Conservation (phyloP, 2,888 invertebrate genomes). For the Drosophila leonis region DNA sequence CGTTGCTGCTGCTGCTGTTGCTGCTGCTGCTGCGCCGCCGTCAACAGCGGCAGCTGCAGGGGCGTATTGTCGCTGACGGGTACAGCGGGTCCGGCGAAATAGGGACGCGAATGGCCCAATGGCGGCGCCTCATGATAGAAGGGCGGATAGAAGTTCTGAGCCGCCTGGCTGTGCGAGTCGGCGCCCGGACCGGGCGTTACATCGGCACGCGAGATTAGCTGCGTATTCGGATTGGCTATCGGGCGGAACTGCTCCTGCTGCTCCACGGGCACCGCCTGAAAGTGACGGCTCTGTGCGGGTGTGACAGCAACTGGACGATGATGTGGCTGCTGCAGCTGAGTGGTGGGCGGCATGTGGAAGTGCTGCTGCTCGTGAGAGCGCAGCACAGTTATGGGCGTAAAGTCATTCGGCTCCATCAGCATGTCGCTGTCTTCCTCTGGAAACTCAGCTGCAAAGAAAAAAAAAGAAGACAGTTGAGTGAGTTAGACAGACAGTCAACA, state of each 20-base stretch:
- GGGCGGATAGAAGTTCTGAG: constrained; percentile 92
- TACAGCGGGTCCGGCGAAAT: constrained; percentile 87
- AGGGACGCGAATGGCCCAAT: constrained; percentile 88
- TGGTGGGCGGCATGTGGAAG: constrained; percentile 79
- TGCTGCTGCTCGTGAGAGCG: constrained; percentile 83
- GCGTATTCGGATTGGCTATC: constrained; percentile 61
- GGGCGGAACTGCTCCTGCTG: constrained; percentile 76
- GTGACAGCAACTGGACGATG: constrained; percentile 18
- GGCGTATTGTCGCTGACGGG: constrained; percentile 36
- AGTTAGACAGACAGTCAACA: constrained; percentile 10
- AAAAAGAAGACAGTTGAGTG: not conserved
- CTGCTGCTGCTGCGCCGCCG: constrained; percentile 50
- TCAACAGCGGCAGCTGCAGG: constrained; percentile 50
- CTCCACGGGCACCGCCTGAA: constrained; percentile 34
- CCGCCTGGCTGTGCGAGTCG: constrained; percentile 86
- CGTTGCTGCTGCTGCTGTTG: constrained; percentile 73
- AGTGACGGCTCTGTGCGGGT: constrained; percentile 50
- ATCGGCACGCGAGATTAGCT: constrained; percentile 66
- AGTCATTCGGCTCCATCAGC: constrained; percentile 85
- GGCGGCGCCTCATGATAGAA: constrained; percentile 89
- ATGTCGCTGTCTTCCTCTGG: constrained; percentile 85
- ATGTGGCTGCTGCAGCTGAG: constrained; percentile 51
- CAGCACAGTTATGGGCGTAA: constrained; percentile 81
- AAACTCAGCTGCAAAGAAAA: constrained; percentile 72
- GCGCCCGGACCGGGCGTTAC: constrained; percentile 25